A percentile compares a stretch with the other conserved stretches of the same genome.
phyloP scores from a whole-genome alignment of 2,113 vertebrate genomes.

The Python bivittatus region DNA sequence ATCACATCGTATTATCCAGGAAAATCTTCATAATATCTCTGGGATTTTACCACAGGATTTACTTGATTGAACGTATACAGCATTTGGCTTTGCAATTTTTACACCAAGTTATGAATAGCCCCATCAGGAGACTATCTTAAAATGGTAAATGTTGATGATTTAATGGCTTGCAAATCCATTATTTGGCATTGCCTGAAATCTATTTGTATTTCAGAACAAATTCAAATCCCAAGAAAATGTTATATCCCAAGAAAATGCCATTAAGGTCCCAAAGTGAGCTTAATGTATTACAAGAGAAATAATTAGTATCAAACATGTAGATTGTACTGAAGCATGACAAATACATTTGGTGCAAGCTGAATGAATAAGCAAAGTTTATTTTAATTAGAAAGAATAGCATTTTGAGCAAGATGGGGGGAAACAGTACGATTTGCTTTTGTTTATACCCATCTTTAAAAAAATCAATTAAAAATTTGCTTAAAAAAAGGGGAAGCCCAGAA shows the following conservation, averaged over 20 bases:
- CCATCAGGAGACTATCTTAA: not conserved
- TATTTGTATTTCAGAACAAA: constrained; percentile 29
- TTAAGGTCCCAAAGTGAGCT: constrained; percentile 44
- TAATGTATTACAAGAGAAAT: constrained; percentile 42
- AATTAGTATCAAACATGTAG: constrained; percentile 41
- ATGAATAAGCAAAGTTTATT: constrained; percentile 46
- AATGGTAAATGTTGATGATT: constrained; percentile 19
- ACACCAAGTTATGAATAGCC: not conserved
- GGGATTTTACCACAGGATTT: not conserved
- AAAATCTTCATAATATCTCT: not conserved
- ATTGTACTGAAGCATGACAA: constrained; percentile 48
- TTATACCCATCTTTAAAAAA: constrained; percentile 41
- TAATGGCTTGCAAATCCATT: constrained; percentile 3
- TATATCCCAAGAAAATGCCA: constrained; percentile 43
- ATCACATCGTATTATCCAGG: not conserved
- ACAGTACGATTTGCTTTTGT: constrained; percentile 23
- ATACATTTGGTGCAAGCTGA: constrained; percentile 33
- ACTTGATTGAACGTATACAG: not conserved
- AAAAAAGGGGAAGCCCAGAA: constrained; percentile 43
- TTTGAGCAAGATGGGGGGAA: constrained; percentile 19
- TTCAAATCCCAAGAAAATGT: constrained; percentile 34
- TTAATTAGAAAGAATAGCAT: constrained; percentile 36
- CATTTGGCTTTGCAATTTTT: not conserved
- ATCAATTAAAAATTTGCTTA: constrained; percentile 47
- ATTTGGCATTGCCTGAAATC: not conserved